Base-by-base conservation (phyloP, 1,140 invertebrate genomes). In the Oryctes rhinoceros region DNA sequence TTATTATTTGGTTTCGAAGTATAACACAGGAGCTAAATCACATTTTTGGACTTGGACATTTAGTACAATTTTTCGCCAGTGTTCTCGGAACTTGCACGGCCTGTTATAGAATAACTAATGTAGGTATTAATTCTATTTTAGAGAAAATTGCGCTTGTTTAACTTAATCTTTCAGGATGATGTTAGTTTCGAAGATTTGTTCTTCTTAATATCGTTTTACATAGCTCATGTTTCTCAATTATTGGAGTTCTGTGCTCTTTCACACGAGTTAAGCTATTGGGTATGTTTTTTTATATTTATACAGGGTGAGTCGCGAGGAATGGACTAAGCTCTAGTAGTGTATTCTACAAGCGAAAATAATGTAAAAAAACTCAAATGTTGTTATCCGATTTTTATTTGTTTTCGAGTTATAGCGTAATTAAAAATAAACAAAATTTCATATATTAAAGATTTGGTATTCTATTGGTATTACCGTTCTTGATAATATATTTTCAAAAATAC, bases 241-340 rank as follows among this genome's bases (percentile, higher is more conserved):
- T 71, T 71, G 15, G 65, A 71, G 35, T 71, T 20, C 35, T 71
- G 65, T 6, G 65, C 65, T 37, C 24, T 71, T 4, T 71, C 65
- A 30, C 65, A 71, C 20, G 65, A 71, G 35, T 71, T 71, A 71
- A 71, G 20, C 65, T 71, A 71, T 30, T 71, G 65, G 65, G 65
- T 71, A 37, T 3, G 62, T 67, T 15, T 53, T 5, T 6, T 53
- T 53, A 53, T 53, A 15, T 11, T 4, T 39, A 39, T 39, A 39
- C 7, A 4, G 39, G 3, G 3, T 39, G n/a, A n/a, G 7, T 39
- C 7, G 7, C 39, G 3, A 39, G 39, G 39, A 39, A 39, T 39
- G n/a, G n/a, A n/a, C n/a, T n/a, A n/a, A n/a, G n/a, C n/a, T n/a
- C n/a, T n/a, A n/a, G n/a, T n/a, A n/a, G n/a, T n/a, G n/a, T n/a